phyloP scores from a whole-genome alignment of 2,888 invertebrate species.

The Zaprionus obscuricornis region DNA sequence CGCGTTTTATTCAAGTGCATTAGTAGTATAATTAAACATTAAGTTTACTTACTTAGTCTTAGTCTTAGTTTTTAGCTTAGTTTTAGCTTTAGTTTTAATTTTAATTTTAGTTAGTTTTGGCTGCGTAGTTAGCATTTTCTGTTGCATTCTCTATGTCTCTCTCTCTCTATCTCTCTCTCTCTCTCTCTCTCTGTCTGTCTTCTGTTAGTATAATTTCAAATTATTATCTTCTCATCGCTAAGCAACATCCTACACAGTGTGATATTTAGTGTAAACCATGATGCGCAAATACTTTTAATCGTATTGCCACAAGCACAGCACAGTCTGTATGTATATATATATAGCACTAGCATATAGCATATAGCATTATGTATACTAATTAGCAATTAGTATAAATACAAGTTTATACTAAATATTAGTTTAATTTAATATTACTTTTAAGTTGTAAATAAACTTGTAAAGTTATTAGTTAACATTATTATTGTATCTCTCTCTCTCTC shows the following conservation, averaged over 20 bases:
- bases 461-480: constrained; percentile 68
- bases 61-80: constrained; percentile 39
- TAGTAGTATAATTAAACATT: constrained; percentile 57
- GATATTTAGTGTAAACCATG: constrained; percentile 82
- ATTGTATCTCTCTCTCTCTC: constrained; percentile 48
- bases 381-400: neutral
- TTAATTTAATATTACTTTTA: too few species aligned
- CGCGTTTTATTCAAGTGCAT: constrained; percentile 69
- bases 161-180: constrained; percentile 29
- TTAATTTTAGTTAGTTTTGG: constrained; percentile 23
- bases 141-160: constrained; percentile 57
- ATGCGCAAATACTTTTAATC: constrained; percentile 59
- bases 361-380: neutral
- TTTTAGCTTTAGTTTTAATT: constrained; percentile 45
- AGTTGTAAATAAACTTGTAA: constrained; percentile 70
- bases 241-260: constrained; percentile 82
- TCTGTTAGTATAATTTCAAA: constrained; percentile 58
- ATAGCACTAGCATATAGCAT: constrained; percentile 18
- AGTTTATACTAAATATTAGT: too few species aligned
- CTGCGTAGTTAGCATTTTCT: constrained; percentile 56
- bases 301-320: too few species aligned
- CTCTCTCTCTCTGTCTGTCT: constrained; percentile 44
- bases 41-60: constrained; percentile 22
- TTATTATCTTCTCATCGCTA: constrained; percentile 63
- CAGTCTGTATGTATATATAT: constrained; percentile 34